Base-by-base conservation (phyloP, 1,140 invertebrate species). In the Harpegnathos saltator region DNA sequence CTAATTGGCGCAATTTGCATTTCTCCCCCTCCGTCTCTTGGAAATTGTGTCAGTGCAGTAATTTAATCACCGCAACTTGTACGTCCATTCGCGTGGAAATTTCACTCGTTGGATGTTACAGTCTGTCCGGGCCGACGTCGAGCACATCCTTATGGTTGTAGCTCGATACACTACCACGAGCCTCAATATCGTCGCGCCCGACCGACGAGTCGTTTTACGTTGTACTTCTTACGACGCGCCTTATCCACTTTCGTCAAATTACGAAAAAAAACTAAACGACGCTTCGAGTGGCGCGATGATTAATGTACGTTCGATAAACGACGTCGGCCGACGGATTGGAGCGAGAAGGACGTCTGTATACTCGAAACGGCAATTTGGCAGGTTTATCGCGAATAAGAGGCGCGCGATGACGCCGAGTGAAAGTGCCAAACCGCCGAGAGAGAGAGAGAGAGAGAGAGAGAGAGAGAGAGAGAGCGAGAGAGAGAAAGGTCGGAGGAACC, bases 41-140 rank as follows among this genome's bases (percentile, higher is more conserved):
- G 5, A 29, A 5, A 61, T 5, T 62, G 38, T 29, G 38, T 44
- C 11, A 44, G 38, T 61, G 11, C 4, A 61, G 24, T 62, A 26
- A 26, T 26, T 61, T 29, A n/a, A 29, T 29, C 15, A 44, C 7
- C 24, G n/a, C 14, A 50, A 26, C 48, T 38, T 56, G 12, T 9
- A 26, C 14, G 17, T n/a, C 1, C 26, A 38, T 29, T 38, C 19
- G n/a, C 15, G 1, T 22, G 17, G 12, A 59, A 83, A 68, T 83
- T 83, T 68, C 19, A 65, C 59, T 78, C 19, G 26, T 69, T 50
- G 22, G 48, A 83, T 69, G 44, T 83, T 22, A 54, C 11, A 3
- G 5, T 69, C 11, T 12, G 14, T 59, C 19, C 48, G 48, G n/a
- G n/a, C 33, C 17, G 19, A 7, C 33, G 38, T 71, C 29, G 29